Base-by-base conservation (phyloP, 2,888 invertebrate genomes). In the Drosophila imparisetae region DNA sequence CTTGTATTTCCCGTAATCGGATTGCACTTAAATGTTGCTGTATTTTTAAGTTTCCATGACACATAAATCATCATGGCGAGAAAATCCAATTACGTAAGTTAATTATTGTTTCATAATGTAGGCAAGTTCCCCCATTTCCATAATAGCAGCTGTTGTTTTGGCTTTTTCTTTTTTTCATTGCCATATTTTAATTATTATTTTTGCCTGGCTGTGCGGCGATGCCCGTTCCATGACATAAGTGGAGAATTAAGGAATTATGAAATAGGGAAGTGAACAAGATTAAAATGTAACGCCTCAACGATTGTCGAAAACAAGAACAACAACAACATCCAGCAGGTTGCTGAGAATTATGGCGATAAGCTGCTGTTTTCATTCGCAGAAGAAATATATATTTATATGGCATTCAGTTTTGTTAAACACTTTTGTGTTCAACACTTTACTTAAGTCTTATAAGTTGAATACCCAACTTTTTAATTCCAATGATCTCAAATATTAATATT, bases 181-280 rank as follows among this genome's bases (percentile, higher is more conserved):
- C 7, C 42, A 34, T 42, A 24, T 59, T 72, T 66, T 72, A 60
- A 78, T 75, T 78, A 78, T 63, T 49, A 40, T 50, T 64, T 57
- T 55, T 45, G 45, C 50, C n/a, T 38, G 58, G 15, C 13, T 27
- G 11, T 29, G 52, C 6, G 27, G 55, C 36, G 11, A 30, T n/a
- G 18, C 34, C 24, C 2, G 24, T n/a, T 55, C 30, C 54, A 24
- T 61, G 59, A 57, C 45, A 54, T 60, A 78, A 63, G 62, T 78
- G 72, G 42, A 29, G 63, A 63, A 72, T 78, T 72, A 75, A 60
- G 73, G 67, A 75, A 61, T 66, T 53, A 72, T 60, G n/a, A 42
- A 49, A 58, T 54, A 57, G 49, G 36, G 34, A 11, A 5, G 29
- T 21, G 53, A 58, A 30, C 40, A 32, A n/a, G 24, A 59, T 62